phyloP scores from a whole-genome alignment of 2,797 vertebrate genomes.

The Oreochromis mossambicus region DNA sequence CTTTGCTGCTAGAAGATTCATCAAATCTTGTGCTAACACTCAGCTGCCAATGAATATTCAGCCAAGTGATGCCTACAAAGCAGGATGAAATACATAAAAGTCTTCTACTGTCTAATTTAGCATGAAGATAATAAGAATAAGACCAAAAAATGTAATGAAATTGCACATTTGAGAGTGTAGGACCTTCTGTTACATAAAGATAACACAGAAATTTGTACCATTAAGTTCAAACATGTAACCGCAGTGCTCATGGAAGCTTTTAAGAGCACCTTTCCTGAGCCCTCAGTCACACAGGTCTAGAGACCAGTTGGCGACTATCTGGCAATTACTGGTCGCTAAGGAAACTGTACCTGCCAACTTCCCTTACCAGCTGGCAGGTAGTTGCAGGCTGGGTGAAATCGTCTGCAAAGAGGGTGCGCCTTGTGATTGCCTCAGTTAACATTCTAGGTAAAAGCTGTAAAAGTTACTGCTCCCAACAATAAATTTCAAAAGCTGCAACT shows the following conservation, averaged over 20 bases:
- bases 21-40: background rate
- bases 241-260: background rate
- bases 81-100: background rate
- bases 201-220: background rate
- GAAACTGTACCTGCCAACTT: background rate
- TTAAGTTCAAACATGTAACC: background rate
- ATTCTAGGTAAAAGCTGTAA: background rate
- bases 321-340: background rate
- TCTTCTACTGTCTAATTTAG: background rate
- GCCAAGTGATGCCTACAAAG: background rate
- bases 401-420: background rate
- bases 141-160: background rate
- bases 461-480: background rate
- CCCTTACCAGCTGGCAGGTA: background rate
- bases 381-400: background rate
- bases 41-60: background rate
- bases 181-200: background rate
- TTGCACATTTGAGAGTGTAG: background rate
- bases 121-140: background rate
- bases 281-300: background rate
- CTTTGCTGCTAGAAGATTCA: background rate
- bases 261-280: background rate
- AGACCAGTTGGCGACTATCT: background rate
- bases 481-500: background rate
- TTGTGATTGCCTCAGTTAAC: background rate